Percentiles rank a stretch among this genome's conserved stretches.
Evolutionary conservation across 64 coral and sea anemone species (phyloP).

Genomic region (Acropora yongei): DNA sequence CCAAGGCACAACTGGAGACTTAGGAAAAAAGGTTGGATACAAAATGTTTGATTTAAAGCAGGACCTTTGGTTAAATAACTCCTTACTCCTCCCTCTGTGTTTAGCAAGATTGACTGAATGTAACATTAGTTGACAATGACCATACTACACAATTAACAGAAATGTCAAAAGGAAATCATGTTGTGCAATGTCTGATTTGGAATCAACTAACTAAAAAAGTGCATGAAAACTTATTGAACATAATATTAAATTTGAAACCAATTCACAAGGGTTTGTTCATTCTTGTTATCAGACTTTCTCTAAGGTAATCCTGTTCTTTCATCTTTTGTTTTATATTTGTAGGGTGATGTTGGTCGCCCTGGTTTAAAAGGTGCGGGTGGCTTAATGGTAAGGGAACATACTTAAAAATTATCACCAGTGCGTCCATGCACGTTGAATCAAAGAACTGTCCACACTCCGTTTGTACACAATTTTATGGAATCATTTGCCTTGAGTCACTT

Average conservation of each 20-base stretch:
- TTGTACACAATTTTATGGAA: neutral
- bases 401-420: neutral
- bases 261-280: too few relatives aligned
- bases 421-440: neutral
- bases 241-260: too few relatives aligned
- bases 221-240: too few relatives aligned
- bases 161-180: too few relatives aligned
- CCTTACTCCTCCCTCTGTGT: neutral
- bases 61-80: neutral
- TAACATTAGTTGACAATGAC: too few relatives aligned
- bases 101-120: neutral
- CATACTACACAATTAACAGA: too few relatives aligned
- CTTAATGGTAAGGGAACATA: conserved; percentile 16
- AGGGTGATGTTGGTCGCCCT: conserved; percentile 39
- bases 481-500: neutral
- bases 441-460: neutral
- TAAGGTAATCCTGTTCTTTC: neutral
- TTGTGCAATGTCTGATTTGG: too few relatives aligned
- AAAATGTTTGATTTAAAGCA: neutral
- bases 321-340: neutral
- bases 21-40: conserved; percentile 6
- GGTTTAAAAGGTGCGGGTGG: conserved; percentile 29
- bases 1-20: conserved; percentile 20
- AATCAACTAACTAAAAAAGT: too few relatives aligned
- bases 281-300: too few relatives aligned